Percentiles rank a stretch among this genome's conserved stretches.
phyloP scores from a whole-genome alignment of 2,113 vertebrate genomes.

The Mellivora capensis region DNA sequence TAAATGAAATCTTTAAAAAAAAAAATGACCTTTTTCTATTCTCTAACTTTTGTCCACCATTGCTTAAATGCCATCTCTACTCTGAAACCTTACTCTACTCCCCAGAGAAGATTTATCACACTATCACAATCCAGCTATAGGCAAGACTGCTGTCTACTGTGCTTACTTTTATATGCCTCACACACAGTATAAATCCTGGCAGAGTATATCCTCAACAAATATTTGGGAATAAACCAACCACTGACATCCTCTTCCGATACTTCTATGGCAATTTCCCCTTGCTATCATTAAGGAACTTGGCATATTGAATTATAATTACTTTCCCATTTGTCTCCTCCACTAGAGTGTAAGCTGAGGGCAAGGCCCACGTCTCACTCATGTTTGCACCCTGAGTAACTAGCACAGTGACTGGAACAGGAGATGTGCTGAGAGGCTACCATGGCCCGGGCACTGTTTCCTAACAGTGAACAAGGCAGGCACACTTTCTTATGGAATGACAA shows the following conservation, averaged over 20 bases:
- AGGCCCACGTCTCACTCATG: not conserved
- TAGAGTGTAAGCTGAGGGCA: not conserved
- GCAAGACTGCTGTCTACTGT: not conserved
- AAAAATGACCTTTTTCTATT: conserved; percentile 3
- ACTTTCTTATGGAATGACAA: not conserved
- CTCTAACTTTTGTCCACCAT: not conserved
- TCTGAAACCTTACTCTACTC: not conserved
- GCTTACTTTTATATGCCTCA: not conserved
- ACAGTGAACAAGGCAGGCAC: not conserved
- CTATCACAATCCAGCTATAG: not conserved
- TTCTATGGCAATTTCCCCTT: not conserved
- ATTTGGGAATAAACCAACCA: not conserved
- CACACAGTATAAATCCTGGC: not conserved
- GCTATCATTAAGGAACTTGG: not conserved
- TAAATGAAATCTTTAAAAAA: too few species aligned
- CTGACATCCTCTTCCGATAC: not conserved
- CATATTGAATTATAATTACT: not conserved
- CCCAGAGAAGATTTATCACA: not conserved
- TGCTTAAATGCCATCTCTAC: not conserved
- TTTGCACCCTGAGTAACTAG: not conserved
- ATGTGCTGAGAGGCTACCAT: not conserved
- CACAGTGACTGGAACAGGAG: not conserved
- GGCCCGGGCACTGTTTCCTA: not conserved
- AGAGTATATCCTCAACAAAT: not conserved
- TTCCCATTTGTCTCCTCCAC: not conserved